These are phyloP conservation scores for Iselma pallidipennis DNA, from an alignment of 2,888 invertebrate genomes.

Conservation along the genomic window DNA sequence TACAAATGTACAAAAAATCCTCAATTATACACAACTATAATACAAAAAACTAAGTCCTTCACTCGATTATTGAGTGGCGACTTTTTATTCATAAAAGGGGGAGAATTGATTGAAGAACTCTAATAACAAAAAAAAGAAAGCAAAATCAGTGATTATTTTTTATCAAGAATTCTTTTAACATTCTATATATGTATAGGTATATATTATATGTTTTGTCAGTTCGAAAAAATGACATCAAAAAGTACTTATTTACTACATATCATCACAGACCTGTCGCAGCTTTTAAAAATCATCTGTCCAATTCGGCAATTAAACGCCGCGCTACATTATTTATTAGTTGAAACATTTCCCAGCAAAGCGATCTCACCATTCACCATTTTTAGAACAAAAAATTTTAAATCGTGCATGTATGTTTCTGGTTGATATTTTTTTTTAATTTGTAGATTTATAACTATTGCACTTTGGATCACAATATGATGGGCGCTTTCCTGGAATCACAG, in stretches of 20 bases:
- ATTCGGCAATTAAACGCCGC: slow-evolving; percentile 37
- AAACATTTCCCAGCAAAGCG: slow-evolving; percentile 28
- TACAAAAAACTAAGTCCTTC: slow-evolving; percentile 39
- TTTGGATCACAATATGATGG: slow-evolving; percentile 24
- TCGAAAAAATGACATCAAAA: slow-evolving; percentile 27
- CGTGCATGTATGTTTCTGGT: neutral
- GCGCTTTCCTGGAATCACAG: slow-evolving; percentile 30
- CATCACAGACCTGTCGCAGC: slow-evolving; percentile 51
- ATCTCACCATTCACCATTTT: slow-evolving; percentile 4
- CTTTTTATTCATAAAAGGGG: slow-evolving; percentile 15
- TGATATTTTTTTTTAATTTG: neutral
- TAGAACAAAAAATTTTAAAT: neutral
- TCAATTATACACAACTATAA: slow-evolving; percentile 44
- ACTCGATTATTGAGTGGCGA: slow-evolving; percentile 28
- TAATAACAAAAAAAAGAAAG: slow-evolving; percentile 37
- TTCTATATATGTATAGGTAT: neutral
- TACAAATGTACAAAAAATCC: slow-evolving; percentile 50
- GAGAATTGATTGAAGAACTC: slow-evolving; percentile 31
- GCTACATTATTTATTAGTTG: slow-evolving; percentile 19
- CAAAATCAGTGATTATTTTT: slow-evolving; percentile 5
- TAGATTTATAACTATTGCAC: slow-evolving; percentile 18
- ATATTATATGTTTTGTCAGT: neutral
- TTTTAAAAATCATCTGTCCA: slow-evolving; percentile 35
- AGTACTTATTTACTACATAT: slow-evolving; percentile 39
- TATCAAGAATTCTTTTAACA: neutral